Evolutionary conservation across 2,888 invertebrate genomes (phyloP).

Genomic region (Xestoiulus laeticollis): DNA sequence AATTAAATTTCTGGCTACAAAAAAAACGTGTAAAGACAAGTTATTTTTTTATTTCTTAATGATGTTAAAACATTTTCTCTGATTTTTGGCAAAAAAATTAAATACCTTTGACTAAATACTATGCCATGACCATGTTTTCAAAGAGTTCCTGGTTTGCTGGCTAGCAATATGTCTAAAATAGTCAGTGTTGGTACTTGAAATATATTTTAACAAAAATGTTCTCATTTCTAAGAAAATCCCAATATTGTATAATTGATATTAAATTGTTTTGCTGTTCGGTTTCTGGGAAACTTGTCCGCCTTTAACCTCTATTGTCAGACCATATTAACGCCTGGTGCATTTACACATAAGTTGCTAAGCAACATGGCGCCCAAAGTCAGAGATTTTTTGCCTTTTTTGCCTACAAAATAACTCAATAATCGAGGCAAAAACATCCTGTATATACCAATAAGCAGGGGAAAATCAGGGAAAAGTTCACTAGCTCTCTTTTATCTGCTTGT

Average conservation of each 20-base stretch:
- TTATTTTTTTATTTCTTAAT: no score
- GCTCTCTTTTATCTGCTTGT: not conserved
- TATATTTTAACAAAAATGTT: not conserved
- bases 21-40: no score
- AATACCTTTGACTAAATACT: no score
- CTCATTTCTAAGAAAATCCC: not conserved
- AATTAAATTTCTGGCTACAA: no score
- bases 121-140: no score
- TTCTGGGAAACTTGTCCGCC: slow-evolving; percentile 42
- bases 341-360: slow-evolving; percentile 36
- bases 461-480: slow-evolving; percentile 11
- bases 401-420: slow-evolving; percentile 12
- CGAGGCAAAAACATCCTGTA: slow-evolving; percentile 45
- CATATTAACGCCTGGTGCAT: slow-evolving; percentile 36
- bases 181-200: not conserved
- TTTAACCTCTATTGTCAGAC: slow-evolving; percentile 41
- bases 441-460: slow-evolving; percentile 32
- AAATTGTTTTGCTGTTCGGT: slow-evolving; percentile 24
- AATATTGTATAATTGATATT: not conserved
- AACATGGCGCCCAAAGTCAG: slow-evolving; percentile 40
- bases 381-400: slow-evolving; percentile 43
- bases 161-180: no score
- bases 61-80: no score
- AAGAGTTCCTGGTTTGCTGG: no score
- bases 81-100: no score